Evolutionary conservation across 1,140 invertebrate species (phyloP), one percentile per base, ranked within the genome.

Genomic region (Leptestheria dahalacensis): DNA sequence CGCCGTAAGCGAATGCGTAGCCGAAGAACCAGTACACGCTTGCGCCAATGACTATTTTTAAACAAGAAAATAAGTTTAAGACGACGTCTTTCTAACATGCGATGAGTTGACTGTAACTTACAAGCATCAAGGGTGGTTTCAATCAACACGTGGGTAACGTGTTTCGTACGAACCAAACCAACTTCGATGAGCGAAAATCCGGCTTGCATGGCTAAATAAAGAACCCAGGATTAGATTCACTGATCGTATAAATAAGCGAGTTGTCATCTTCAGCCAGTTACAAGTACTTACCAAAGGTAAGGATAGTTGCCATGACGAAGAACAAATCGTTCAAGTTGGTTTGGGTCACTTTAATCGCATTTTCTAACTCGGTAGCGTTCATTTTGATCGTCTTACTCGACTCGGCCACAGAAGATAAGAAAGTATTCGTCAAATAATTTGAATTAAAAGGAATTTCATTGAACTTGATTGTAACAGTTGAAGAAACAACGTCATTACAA

Each of bases 131-230:
- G 65, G n/a, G 79, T 65, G 65, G 80, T 80, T 67, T 80, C 79
- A 64, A 80, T 74, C 11, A 80, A 66, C 61, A 80, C 79, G 64
- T 79, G 79, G 1, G 77, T 79, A 2, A 76, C 72, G 64, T 80
- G 80, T 69, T 79, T 80, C 24, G 75, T 73, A 25, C 77, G 66
- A 1, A 80, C 77, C 1, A 76, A 73, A 15, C 79, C 79, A 18
- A 76, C 77, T 69, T 81, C 79, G n/a, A 80, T 65, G 62, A 79
- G 79, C 0, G 77, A 78, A 64, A 80, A 80, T 18, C 79, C 79
- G 61, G 73, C 71, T 66, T 80, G 78, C 77, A 80, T 77, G 41
- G 80, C 78, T 79, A 67, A 57, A 72, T 15, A 55, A 52, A 52
- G 41, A 33, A 56, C 6, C 9, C 1, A 23, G 15, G n/a, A n/a